These are phyloP conservation scores for Archocentrus centrarchus DNA, from an alignment of 2,113 vertebrate genomes.

Conservation along the genomic window DNA sequence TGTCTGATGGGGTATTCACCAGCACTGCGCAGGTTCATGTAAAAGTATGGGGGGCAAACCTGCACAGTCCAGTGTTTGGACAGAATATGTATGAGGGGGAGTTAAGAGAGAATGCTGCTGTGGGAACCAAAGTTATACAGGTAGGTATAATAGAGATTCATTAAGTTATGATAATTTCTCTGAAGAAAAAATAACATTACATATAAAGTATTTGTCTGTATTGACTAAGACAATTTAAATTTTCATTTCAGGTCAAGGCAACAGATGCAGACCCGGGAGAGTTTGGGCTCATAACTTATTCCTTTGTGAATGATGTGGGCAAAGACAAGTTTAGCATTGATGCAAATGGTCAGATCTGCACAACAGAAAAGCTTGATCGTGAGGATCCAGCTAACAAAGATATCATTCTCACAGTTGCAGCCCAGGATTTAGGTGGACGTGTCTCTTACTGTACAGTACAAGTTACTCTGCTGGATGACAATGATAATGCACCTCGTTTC, in stretches of 20 bases:
- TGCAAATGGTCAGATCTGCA: conserved; percentile 88
- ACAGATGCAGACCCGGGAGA: conserved; percentile 90
- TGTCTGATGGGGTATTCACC: conserved; percentile 95
- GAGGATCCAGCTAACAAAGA: conserved; percentile 87
- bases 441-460: conserved; percentile 89
- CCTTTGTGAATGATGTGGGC: conserved; percentile 91
- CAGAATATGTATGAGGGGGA: conserved; percentile 90
- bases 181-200: background rate
- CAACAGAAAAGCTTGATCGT: conserved; percentile 90
- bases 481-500: conserved; percentile 93
- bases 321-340: conserved; percentile 92
- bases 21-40: conserved; percentile 96
- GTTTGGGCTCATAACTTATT: conserved; percentile 87
- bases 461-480: conserved; percentile 91
- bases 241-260: conserved; percentile 82
- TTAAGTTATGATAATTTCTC: background rate
- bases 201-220: background rate
- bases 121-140: conserved; percentile 89
- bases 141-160: conserved; percentile 69
- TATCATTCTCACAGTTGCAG: conserved; percentile 86
- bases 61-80: conserved; percentile 90
- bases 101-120: conserved; percentile 88
- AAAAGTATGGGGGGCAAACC: conserved; percentile 89
- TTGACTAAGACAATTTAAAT: background rate
- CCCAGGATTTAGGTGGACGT: conserved; percentile 89